Percentiles rank a stretch among this genome's conserved stretches.
Conservation (phyloP, 2,113 vertebrate genomes). For the Sinocyclocheilus maitianheensis region DNA sequence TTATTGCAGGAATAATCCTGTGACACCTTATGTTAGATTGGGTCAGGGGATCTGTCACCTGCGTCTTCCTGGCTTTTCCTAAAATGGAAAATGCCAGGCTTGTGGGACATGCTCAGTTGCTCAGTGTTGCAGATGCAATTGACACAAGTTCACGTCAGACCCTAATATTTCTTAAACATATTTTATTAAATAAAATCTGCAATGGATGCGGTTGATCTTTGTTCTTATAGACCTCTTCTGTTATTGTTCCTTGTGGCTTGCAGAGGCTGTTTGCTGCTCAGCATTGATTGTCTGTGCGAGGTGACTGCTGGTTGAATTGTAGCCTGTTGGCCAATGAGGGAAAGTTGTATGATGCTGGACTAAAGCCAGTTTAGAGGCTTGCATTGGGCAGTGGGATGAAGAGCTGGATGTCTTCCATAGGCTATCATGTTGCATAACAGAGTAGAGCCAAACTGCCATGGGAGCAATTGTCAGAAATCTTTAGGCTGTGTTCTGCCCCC, state of each 20-base stretch:
- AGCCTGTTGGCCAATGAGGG: background rate
- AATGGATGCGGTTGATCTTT: background rate
- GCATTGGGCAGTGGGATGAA: constrained; percentile 22
- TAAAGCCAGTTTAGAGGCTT: constrained; percentile 60
- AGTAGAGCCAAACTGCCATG: constrained; percentile 40
- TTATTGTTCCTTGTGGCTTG: background rate
- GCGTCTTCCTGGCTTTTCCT: background rate
- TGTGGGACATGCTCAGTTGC: background rate
- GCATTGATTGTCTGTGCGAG: background rate
- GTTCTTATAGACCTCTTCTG: constrained; percentile 18
- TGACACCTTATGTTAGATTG: constrained; percentile 20
- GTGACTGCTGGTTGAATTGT: background rate
- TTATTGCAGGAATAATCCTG: constrained; percentile 24
- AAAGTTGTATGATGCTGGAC: constrained; percentile 51
- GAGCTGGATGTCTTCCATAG: constrained; percentile 44
- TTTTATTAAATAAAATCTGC: background rate
- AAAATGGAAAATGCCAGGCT: background rate
- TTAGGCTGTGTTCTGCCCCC: constrained; percentile 1
- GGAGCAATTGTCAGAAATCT: constrained; percentile 3
- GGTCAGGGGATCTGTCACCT: background rate
- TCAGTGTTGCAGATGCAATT: background rate
- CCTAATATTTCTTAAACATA: background rate
- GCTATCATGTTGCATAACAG: constrained; percentile 61
- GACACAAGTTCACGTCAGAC: background rate
- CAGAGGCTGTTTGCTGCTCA: constrained; percentile 15